Evolutionary conservation across 2,888 invertebrate species (phyloP).

Genomic region (Sinodicranocentrus sp.): DNA sequence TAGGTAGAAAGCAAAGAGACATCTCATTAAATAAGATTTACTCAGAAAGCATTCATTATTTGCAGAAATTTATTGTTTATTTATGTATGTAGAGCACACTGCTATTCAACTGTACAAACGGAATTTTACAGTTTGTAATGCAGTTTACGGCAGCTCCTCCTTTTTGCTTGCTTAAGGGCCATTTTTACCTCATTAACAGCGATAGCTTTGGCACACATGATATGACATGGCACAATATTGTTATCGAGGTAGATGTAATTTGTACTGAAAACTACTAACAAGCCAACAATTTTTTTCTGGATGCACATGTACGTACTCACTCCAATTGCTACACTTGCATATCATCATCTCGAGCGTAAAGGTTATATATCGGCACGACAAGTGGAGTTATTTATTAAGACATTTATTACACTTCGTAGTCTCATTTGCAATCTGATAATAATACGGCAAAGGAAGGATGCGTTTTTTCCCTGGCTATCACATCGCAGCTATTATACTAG

Average conservation of each 20-base stretch:
- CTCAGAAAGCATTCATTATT: constrained; percentile 52
- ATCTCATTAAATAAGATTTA: constrained; percentile 66
- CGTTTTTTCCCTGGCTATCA: neutral
- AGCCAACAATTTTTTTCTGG: too few species aligned
- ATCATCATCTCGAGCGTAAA: neutral
- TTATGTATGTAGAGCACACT: constrained; percentile 59
- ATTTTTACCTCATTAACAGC: constrained; percentile 61
- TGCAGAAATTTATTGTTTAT: constrained; percentile 57
- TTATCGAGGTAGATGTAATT: neutral
- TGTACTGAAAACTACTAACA: too few species aligned
- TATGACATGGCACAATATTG: constrained; percentile 35
- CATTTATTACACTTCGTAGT: constrained; percentile 67
- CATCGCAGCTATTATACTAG: neutral
- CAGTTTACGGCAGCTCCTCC: neutral
- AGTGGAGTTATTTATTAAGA: constrained; percentile 68
- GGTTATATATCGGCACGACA: constrained; percentile 46
- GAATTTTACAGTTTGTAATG: neutral
- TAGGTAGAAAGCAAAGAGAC: neutral
- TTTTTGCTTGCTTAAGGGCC: constrained; percentile 64
- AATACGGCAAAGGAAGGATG: neutral
- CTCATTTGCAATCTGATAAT: constrained; percentile 68
- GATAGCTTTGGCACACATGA: neutral
- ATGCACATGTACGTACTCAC: too few species aligned
- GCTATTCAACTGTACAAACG: too few species aligned
- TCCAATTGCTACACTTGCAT: neutral